Base-by-base conservation (phyloP, 2,888 invertebrate genomes). In the Macrophya alboannulata region DNA sequence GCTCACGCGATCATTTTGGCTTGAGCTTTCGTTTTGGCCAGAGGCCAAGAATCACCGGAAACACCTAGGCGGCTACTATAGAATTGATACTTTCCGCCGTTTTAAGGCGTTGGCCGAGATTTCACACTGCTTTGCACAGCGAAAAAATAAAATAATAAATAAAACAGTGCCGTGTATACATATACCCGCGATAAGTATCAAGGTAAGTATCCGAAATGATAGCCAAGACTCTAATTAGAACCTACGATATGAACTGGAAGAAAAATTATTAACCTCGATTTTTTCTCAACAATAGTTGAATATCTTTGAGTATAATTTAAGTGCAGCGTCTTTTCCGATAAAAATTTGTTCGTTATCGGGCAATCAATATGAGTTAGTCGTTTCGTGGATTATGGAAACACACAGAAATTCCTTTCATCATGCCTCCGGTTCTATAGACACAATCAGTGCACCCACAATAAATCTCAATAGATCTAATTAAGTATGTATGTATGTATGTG, bases 71-170 rank as follows among this genome's bases (percentile, higher is more conserved):
- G 40, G 48, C 12, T 43, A n/a, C 77, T 51, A 31, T 77, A 37
- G 37, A 77, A 77, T 77, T 40, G 51, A 77, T 55, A 77, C 55
- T 77, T 77, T 77, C 48, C 77, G 55, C 31, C 77, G 51, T 51
- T 77, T 77, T 77, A 55, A 77, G 77, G 77, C 55, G 77, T 77
- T 77, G 37, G 8, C 77, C 51, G 31, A 77, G 51, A 77, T 77
- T 77, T 55, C 77, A 77, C 77, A 51, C 77, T 37, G 6, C 17
- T 77, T 25, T 55, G 15, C 37, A 17, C 55, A 9, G 12, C 25
- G 5, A 51, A 3, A 55, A 31, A 55, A 51, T 31, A 37, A 9
- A 10, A 6, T 48, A 76, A 48, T 31, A 31, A 48, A 25, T 21
- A 25, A 48, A 76, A 76, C n/a, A 45, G n/a, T 55, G 17, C 55